Conservation (phyloP, 2,113 vertebrate genomes). For the Elanoides forficatus region DNA sequence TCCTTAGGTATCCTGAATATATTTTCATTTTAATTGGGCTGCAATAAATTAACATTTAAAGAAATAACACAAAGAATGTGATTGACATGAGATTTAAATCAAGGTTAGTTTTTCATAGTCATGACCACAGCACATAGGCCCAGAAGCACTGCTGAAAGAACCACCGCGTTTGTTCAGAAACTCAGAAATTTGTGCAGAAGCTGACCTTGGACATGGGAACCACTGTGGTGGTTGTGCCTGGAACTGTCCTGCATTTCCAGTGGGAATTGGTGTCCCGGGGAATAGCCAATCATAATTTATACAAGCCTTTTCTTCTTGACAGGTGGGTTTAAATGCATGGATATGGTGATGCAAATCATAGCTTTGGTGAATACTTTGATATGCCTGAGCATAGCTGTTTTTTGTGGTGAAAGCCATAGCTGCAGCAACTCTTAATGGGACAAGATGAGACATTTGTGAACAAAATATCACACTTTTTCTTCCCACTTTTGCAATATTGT, state of each 20-base stretch:
- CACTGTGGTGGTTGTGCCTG: background rate
- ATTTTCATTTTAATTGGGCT: background rate
- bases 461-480: background rate
- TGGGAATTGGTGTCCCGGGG: background rate
- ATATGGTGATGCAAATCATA: background rate
- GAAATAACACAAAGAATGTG: background rate
- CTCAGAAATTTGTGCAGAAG: background rate
- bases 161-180: background rate
- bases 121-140: background rate
- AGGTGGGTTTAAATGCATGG: background rate
- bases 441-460: background rate
- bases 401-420: background rate
- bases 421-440: background rate
- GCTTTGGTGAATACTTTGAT: background rate
- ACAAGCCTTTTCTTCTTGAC: background rate
- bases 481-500: background rate
- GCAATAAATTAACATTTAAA: background rate
- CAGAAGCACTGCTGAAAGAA: background rate
- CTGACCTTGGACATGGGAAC: background rate
- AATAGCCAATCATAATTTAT: background rate
- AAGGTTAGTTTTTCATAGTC: background rate
- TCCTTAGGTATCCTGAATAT: background rate
- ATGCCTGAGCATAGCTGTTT: background rate
- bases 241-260: background rate
- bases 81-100: background rate